phyloP scores from a whole-genome alignment of 2,113 vertebrate species.

The Bostrychus sinensis region DNA sequence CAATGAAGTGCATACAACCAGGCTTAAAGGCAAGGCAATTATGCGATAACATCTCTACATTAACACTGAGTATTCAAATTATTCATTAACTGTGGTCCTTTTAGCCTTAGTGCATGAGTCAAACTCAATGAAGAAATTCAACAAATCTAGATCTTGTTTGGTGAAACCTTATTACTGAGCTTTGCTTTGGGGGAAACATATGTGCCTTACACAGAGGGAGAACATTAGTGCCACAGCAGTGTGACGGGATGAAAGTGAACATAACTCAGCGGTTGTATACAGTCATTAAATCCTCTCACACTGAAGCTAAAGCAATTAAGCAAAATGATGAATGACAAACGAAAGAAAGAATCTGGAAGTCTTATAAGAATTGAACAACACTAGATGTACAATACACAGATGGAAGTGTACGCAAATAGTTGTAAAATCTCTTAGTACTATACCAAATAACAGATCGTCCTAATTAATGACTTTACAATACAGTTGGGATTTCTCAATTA shows the following conservation, averaged over 20 bases:
- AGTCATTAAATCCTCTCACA: slow-evolving; percentile 30
- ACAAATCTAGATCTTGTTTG: background rate
- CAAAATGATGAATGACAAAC: slow-evolving; percentile 2
- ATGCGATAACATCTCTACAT: slow-evolving; percentile 43
- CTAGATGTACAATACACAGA: background rate
- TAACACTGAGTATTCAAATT: slow-evolving; percentile 14
- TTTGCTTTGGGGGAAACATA: background rate
- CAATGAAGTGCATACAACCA: slow-evolving; percentile 10
- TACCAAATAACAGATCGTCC: too few species aligned
- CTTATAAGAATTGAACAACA: background rate
- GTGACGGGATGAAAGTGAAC: slow-evolving; percentile 27
- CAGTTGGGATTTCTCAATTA: too few species aligned
- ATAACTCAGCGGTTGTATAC: slow-evolving; percentile 7
- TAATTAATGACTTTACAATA: too few species aligned
- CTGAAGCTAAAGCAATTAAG: slow-evolving; percentile 38
- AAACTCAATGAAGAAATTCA: background rate
- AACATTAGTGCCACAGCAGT: slow-evolving; percentile 22
- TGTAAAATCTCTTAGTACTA: too few species aligned
- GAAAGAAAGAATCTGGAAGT: background rate
- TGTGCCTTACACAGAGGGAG: slow-evolving; percentile 9
- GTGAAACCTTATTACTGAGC: background rate
- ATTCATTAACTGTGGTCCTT: slow-evolving; percentile 28
- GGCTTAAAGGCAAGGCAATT: slow-evolving; percentile 42
- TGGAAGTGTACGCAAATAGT: background rate
- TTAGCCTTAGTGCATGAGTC: slow-evolving; percentile 1